Evolutionary conservation across 1,140 invertebrate species (phyloP).

Genomic region (Bombus waltoni): DNA sequence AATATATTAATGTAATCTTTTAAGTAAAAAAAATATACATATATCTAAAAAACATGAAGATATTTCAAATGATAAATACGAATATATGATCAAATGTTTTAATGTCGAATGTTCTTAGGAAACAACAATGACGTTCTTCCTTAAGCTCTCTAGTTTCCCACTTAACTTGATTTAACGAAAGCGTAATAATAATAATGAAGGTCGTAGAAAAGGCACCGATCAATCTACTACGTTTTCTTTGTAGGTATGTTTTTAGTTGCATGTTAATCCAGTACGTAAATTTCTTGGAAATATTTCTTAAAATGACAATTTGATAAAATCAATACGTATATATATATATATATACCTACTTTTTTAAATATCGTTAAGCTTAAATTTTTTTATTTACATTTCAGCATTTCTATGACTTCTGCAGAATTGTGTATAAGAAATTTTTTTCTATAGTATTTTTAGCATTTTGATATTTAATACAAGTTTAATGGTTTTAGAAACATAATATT

Average conservation of each 20-base stretch:
- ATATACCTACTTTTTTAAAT: not conserved
- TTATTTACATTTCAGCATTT: not conserved
- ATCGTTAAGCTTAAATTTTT: not conserved
- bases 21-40: not conserved
- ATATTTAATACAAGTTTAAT: not conserved
- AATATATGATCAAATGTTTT: not conserved
- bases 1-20: not conserved
- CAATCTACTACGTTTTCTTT: not conserved
- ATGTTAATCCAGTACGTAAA: not conserved
- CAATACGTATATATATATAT: not conserved
- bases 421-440: not conserved
- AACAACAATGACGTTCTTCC: not conserved
- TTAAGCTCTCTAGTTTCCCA: accelerated
- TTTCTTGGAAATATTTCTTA: not conserved
- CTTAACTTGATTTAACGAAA: not conserved
- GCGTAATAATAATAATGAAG: slow-evolving; percentile 8
- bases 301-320: not conserved
- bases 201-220: not conserved
- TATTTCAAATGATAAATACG: not conserved
- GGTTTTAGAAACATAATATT: not conserved
- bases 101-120: not conserved
- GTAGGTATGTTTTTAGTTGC: not conserved
- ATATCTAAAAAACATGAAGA: not conserved
- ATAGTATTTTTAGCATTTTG: not conserved
- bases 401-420: not conserved